These are phyloP conservation scores for Grus americana DNA, from an alignment of 2,113 vertebrate species.

Conservation along the genomic window DNA sequence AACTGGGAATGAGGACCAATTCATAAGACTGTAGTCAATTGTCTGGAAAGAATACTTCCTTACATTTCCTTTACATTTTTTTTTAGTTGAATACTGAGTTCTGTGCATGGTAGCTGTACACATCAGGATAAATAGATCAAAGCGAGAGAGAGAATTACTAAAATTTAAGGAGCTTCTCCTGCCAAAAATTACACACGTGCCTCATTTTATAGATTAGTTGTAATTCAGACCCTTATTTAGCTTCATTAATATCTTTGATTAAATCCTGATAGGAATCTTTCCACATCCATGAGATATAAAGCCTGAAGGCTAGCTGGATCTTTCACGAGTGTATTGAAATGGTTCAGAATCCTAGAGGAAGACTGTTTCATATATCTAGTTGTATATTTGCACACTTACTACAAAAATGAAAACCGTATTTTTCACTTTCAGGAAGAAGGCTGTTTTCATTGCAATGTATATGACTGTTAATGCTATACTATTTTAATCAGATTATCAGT, in stretches of 20 bases:
- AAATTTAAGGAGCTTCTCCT: not conserved
- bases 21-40: not conserved
- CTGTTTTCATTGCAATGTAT: not conserved
- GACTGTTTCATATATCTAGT: not conserved
- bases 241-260: not conserved
- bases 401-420: not conserved
- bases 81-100: not conserved
- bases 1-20: not conserved
- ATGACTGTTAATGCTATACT: not conserved
- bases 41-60: not conserved
- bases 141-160: not conserved
- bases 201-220: not conserved
- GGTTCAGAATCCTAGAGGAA: not conserved
- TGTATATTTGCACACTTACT: not conserved
- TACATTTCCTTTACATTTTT: not conserved
- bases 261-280: not conserved
- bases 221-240: not conserved
- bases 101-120: not conserved
- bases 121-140: not conserved
- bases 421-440: not conserved
- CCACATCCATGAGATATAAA: not conserved
- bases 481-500: slow-evolving; percentile 57
- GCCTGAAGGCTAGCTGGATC: not conserved
- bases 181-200: not conserved
- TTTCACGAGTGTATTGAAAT: not conserved